These are phyloP conservation scores for Mesorhabditis belari DNA, from an alignment of 2,888 invertebrate genomes.

Conservation along the genomic window DNA sequence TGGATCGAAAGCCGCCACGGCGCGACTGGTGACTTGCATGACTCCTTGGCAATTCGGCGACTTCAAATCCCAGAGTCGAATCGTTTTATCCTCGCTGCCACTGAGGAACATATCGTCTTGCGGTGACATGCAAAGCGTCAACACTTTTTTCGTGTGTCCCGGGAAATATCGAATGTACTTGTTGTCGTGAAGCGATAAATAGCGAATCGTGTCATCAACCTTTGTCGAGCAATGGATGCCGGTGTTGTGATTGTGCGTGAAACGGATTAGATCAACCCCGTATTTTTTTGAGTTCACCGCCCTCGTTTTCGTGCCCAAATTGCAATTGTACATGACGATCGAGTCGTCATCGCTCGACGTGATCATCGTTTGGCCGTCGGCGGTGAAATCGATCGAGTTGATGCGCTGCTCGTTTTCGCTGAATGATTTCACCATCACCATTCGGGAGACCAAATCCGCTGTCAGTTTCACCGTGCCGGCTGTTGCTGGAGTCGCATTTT, in stretches of 20 bases:
- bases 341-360: slow-evolving; percentile 98
- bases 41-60: slow-evolving; percentile 89
- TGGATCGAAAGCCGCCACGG: slow-evolving; percentile 98
- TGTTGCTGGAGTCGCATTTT: too few relatives aligned
- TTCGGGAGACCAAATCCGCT: background rate
- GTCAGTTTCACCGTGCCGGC: too few relatives aligned
- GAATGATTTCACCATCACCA: background rate
- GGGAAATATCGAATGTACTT: slow-evolving; percentile 98
- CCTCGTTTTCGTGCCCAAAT: slow-evolving; percentile 71
- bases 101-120: slow-evolving; percentile 97
- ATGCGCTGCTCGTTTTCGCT: background rate
- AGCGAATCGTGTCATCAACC: slow-evolving; percentile 92
- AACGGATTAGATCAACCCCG: slow-evolving; percentile 95
- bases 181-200: slow-evolving; percentile 94
- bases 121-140: slow-evolving; percentile 92
- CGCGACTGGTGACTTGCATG: slow-evolving; percentile 89
- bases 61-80: slow-evolving; percentile 91
- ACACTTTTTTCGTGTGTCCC: slow-evolving; percentile 88
- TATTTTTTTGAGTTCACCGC: slow-evolving; percentile 91
- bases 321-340: slow-evolving; percentile 97
- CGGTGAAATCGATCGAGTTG: slow-evolving; percentile 62
- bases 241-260: slow-evolving; percentile 94
- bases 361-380: slow-evolving; percentile 88
- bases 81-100: slow-evolving; percentile 86
- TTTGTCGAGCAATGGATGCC: slow-evolving; percentile 99